Conservation (phyloP, 2,113 vertebrate genomes). For the Marmota monax region DNA sequence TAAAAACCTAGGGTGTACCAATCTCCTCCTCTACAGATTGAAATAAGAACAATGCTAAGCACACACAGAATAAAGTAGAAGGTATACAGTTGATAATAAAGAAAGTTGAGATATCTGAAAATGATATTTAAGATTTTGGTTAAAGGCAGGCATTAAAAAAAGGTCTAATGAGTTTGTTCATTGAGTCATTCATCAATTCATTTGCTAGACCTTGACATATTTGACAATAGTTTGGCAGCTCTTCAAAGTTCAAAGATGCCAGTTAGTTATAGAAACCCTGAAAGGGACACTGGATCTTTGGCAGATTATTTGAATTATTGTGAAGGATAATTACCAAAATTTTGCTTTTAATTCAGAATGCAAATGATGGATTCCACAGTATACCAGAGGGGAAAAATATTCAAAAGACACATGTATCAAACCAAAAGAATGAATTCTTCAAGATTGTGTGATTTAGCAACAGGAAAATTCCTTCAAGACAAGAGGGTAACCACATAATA, state of each 20-base stretch:
- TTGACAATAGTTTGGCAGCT: background rate
- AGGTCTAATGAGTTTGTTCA: background rate
- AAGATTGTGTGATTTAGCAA: background rate
- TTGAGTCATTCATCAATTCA: background rate
- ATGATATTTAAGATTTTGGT: background rate
- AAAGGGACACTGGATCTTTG: background rate
- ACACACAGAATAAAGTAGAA: background rate
- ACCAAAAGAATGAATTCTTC: conserved; percentile 11
- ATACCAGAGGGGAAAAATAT: background rate
- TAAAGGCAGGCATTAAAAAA: background rate
- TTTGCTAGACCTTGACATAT: background rate
- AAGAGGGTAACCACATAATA: background rate
- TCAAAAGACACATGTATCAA: background rate
- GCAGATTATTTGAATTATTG: background rate
- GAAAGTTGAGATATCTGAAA: background rate
- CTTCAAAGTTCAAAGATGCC: background rate
- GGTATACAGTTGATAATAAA: background rate
- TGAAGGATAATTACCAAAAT: conserved; percentile 5
- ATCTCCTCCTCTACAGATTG: background rate
- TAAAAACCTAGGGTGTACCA: background rate
- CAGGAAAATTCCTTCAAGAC: background rate
- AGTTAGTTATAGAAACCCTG: background rate
- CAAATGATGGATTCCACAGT: background rate
- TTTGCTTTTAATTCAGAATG: conserved; percentile 58
- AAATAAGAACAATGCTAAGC: background rate